Conservation (phyloP, 2,113 vertebrate genomes). For the Dasyurus viverrinus region DNA sequence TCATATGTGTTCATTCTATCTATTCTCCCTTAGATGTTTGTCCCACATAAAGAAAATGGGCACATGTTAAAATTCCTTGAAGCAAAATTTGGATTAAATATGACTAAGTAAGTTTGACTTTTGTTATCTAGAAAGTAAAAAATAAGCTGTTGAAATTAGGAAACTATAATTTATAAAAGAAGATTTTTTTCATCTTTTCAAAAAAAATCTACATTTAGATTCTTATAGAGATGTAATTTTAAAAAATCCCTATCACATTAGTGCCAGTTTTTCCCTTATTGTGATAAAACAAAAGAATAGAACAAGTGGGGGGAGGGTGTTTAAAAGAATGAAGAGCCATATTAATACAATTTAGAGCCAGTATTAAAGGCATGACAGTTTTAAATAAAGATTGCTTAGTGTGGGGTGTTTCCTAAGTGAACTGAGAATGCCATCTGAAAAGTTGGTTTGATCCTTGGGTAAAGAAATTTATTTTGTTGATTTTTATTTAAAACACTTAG, state of each 20-base stretch:
- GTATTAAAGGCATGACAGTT: not conserved
- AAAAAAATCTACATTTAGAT: no score
- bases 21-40: no score
- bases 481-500: no score
- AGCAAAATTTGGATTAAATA: no score
- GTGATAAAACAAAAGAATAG: slow-evolving; percentile 21
- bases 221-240: not conserved
- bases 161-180: no score
- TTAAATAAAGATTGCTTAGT: not conserved
- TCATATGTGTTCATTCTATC: no score
- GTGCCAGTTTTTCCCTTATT: slow-evolving; percentile 4
- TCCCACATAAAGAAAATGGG: no score
- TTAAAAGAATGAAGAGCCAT: slow-evolving; percentile 25
- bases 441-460: slow-evolving; percentile 5
- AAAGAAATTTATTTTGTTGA: not conserved
- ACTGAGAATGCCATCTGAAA: slow-evolving; percentile 14
- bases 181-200: no score
- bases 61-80: no score
- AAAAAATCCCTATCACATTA: not conserved
- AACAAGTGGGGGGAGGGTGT: slow-evolving; percentile 12
- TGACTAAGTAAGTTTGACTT: no score
- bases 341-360: not conserved
- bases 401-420: not conserved
- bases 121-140: no score
- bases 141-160: no score